phyloP scores from a whole-genome alignment of 2,888 invertebrate genomes.

The Ectemnius continuus region DNA sequence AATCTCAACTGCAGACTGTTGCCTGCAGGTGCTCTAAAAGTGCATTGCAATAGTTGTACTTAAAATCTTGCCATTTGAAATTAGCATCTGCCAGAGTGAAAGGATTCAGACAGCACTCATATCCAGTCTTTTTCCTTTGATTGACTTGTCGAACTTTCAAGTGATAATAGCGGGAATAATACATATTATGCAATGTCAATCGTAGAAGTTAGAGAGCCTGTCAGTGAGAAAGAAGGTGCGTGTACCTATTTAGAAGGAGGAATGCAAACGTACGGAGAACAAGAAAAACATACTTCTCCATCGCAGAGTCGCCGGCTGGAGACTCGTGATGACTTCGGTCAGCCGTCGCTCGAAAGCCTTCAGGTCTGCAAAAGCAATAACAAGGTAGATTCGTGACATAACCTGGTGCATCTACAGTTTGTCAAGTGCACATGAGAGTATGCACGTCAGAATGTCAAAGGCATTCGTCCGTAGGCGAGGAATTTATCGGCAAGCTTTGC shows the following conservation, averaged over 20 bases:
- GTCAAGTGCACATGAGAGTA: neutral
- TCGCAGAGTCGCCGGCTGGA: conserved; percentile 95
- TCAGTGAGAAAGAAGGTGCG: neutral
- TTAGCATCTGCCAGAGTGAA: no score
- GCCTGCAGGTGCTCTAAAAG: no score
- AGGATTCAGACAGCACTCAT: no score
- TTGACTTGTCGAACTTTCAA: no score
- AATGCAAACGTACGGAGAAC: conserved; percentile 17
- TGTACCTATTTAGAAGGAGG: neutral
- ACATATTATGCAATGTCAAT: neutral
- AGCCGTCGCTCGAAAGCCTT: conserved; percentile 98
- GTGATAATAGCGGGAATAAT: no score
- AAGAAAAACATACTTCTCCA: conserved; percentile 92
- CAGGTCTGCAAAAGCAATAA: conserved; percentile 85
- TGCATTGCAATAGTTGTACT: no score
- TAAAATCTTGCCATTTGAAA: no score
- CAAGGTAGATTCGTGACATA: conserved; percentile 35
- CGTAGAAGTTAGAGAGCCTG: neutral
- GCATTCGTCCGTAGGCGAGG: neutral
- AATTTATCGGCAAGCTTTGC: neutral
- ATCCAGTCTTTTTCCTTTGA: no score
- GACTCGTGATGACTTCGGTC: conserved; percentile 97
- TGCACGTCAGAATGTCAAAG: neutral
- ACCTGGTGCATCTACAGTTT: conserved; percentile 28
- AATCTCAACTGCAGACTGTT: no score